Percentiles rank a stretch among this genome's conserved stretches.
Evolutionary conservation across 2,113 vertebrate species (phyloP).

Genomic region (Rhagologus leucostigma): DNA sequence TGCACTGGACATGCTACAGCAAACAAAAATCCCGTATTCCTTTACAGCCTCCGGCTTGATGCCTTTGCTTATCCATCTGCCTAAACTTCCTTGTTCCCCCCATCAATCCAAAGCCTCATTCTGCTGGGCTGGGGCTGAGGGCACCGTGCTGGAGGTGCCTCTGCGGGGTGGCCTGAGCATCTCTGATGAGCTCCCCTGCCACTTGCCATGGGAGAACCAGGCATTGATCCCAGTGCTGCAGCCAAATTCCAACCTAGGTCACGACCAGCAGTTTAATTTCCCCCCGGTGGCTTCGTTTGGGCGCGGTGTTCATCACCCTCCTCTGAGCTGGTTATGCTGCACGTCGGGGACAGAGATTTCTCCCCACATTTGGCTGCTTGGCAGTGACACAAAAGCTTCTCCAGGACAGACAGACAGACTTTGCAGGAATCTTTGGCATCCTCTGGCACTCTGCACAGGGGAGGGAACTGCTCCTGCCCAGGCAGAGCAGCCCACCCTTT

Average conservation of each 20-base stretch:
- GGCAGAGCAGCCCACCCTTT: neutral
- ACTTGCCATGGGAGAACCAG: neutral
- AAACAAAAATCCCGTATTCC: neutral
- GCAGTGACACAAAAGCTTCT: neutral
- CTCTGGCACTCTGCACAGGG: neutral
- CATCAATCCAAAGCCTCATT: neutral
- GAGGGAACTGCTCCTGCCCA: neutral
- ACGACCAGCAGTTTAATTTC: constrained; percentile 27
- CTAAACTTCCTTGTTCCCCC: neutral
- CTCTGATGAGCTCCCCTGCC: neutral
- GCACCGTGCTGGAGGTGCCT: neutral
- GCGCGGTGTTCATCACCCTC: neutral
- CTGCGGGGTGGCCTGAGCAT: neutral
- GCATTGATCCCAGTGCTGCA: neutral
- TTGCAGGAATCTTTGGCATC: neutral
- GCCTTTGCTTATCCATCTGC: neutral
- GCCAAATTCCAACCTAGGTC: constrained; percentile 19
- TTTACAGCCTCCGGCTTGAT: neutral
- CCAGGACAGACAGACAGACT: neutral
- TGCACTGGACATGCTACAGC: neutral
- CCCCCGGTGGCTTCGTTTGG: neutral
- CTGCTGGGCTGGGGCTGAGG: neutral
- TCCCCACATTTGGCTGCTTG: neutral
- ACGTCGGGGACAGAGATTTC: neutral
- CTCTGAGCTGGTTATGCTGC: neutral